Evolutionary conservation across 2,888 invertebrate species (phyloP), one percentile per base, ranked within the genome.

Genomic region (Drosophila mimica): DNA sequence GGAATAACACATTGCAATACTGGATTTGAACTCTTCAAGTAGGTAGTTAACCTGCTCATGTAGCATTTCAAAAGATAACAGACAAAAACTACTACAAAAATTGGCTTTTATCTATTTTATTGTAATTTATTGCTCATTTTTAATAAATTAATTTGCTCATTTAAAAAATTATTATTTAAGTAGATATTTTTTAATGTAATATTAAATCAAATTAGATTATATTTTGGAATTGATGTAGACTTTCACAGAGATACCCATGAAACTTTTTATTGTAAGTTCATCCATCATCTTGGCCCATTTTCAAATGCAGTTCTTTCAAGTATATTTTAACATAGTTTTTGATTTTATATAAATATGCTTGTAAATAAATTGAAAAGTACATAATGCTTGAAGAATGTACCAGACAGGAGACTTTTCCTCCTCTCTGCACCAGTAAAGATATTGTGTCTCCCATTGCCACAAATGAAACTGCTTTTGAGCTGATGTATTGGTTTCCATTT

Each of bases 1-100:
- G 61, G 60, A 70, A 69, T 17, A 59, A 33, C 58, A 51, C 38
- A 53, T 13, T 52, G 66, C 31, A 63, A 53, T 40, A 17, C 13
- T 15, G 31, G 49, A 56, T 68, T 51, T 51, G 57, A 67, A 58
- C 68, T 67, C 36, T 25, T 31, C 15, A 40, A 48, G 28, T 38
- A 49, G 30, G 48, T 64, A 48, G 34, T 58, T 20, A 34, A 17
- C 63, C 63, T 36, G 34, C 17, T 11, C 30, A 36, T 30, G 15
- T 17, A 7, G 20, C n/a, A 40, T 38, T 28, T 36, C 17, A 56
- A 30, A n/a, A 30, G n/a, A 4, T 15, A 57, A 20, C 8, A 2
- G 3, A 17, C 13, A 28, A 38, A 36, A 17, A 17, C 17, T 11
- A 25, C 6, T 25, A 25, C 25, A 25, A 25, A 25, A 25, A 25